These are phyloP conservation scores for Falco rusticolus DNA, from an alignment of 2,797 vertebrate species.

Conservation along the genomic window DNA sequence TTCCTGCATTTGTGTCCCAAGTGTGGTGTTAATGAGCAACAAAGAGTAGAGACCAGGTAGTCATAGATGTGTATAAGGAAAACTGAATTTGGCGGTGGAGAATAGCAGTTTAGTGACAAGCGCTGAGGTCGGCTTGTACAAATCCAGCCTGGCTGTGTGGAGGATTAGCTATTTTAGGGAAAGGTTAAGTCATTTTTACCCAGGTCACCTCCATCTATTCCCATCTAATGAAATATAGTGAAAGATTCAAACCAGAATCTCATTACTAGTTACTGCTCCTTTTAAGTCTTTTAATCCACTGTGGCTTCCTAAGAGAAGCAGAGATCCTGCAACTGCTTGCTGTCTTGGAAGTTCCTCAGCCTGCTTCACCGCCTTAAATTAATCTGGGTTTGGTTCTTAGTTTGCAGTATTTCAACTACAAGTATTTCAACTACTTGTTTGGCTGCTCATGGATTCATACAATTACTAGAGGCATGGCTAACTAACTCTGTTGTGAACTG, in stretches of 20 bases:
- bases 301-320: neutral
- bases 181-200: neutral
- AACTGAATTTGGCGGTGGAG: neutral
- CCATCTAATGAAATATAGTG: neutral
- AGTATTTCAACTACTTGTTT: neutral
- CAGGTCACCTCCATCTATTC: neutral
- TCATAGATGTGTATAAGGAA: too few relatives aligned
- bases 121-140: neutral
- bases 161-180: neutral
- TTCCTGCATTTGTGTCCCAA: neutral
- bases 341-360: neutral
- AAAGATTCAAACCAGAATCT: neutral
- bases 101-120: neutral
- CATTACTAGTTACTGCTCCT: neutral
- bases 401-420: too few relatives aligned
- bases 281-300: neutral
- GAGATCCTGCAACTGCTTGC: neutral
- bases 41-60: neutral
- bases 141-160: neutral
- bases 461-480: neutral
- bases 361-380: neutral
- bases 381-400: neutral
- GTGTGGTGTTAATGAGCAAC: neutral
- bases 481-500: neutral
- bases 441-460: neutral